Evolutionary conservation across 2,797 vertebrate species (phyloP), one percentile per base, ranked within the genome.

Genomic region (Sebastes paucispinis): DNA sequence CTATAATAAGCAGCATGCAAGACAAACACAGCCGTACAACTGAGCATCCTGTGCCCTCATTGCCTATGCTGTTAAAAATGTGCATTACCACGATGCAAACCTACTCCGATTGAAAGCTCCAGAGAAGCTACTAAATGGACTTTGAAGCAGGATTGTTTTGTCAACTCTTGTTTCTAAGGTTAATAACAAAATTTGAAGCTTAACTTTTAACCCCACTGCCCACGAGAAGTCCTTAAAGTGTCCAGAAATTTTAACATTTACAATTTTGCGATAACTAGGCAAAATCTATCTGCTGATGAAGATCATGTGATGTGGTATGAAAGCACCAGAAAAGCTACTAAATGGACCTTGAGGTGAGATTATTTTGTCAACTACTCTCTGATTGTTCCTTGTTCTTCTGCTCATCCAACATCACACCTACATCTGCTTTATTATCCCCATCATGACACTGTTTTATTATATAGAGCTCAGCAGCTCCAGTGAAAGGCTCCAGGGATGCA

Each of bases 401-500:
- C 22, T 59, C 47, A 10, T 52, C 10, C 55, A 29, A 12, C 62
- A n/a, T 36, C 67, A 54, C 68, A 62, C 34, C 25, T 24, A 20
- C 14, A 50, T 29, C 8, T 9, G 54, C 34, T 54, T 14, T 14
- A 27, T 20, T 47, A 63, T 68, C 8, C 54, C 4, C 25, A 65
- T 75, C 47, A 39, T 70, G 52, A 59, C 58, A 68, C 78, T 77
- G 43, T 47, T 1, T 47, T 73, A 69, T 65, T 27, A 57, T 16
- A 0, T 4, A 22, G 29, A 58, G 73, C 69, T 60, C 18, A 25
- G n/a, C 20, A 22, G 16, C 55, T 59, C 34, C 12, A 31, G 4
- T 31, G 50, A 58, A 13, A 18, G 36, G 36, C 55, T 50, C 9
- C 14, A 16, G 36, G 27, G 16, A 32, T 18, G n/a, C 1, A 34